Evolutionary conservation across 2,797 vertebrate species (phyloP).

Genomic region (Vespertilio murinus): DNA sequence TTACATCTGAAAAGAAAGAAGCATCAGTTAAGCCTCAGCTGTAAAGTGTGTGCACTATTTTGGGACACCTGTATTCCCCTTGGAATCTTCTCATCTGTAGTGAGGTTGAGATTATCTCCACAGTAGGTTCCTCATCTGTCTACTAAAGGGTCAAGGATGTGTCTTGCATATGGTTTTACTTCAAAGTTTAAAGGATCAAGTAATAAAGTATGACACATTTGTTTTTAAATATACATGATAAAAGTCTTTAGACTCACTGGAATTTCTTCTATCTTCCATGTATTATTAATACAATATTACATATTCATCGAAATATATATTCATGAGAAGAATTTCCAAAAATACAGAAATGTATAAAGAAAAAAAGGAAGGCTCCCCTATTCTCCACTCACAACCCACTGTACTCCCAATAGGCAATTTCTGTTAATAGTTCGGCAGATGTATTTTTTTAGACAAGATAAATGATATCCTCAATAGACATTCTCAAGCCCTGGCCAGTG

Average conservation of each 20-base stretch:
- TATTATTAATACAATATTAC: background rate
- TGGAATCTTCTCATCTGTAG: too few species aligned
- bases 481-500: background rate
- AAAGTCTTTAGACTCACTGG: conserved; percentile 2
- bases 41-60: too few species aligned
- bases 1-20: too few species aligned
- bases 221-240: background rate
- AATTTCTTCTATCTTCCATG: background rate
- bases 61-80: background rate
- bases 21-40: too few species aligned
- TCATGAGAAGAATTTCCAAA: background rate
- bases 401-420: background rate
- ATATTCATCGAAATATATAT: background rate
- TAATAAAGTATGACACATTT: background rate
- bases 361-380: background rate
- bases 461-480: background rate
- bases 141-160: background rate
- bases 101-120: too few species aligned
- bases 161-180: background rate
- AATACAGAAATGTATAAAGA: background rate
- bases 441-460: background rate
- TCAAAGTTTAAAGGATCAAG: background rate
- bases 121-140: background rate
- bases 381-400: background rate
- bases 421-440: background rate